A percentile compares a stretch with the other conserved stretches of the same genome.
These are phyloP conservation scores for Agrilus mali DNA, from an alignment of 2,888 invertebrate genomes.

Conservation along the genomic window DNA sequence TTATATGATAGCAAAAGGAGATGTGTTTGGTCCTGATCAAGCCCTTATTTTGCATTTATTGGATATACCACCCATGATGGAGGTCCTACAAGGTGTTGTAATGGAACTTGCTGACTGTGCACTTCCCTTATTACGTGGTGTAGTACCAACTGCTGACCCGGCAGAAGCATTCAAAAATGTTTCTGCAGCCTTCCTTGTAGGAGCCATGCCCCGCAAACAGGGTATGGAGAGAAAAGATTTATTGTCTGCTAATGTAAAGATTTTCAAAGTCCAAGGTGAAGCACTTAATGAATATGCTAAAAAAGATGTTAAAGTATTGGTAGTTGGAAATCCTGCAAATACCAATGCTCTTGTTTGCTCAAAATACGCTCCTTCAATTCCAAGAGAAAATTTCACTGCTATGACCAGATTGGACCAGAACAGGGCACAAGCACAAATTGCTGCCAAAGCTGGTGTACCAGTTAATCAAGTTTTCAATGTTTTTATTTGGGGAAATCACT, in stretches of 20 bases:
- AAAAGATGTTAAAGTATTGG: slow-evolving; percentile 87
- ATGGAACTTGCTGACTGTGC: slow-evolving; percentile 97
- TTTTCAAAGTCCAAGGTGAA: slow-evolving; percentile 94
- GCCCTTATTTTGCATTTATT: slow-evolving; percentile 78
- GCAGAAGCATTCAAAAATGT: slow-evolving; percentile 91
- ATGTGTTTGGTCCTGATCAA: slow-evolving; percentile 85
- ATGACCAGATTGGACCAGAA: slow-evolving; percentile 99
- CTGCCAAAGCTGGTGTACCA: slow-evolving; percentile 53
- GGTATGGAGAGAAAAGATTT: slow-evolving; percentile 99
- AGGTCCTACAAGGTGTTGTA: slow-evolving; percentile 92
- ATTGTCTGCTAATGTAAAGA: slow-evolving; percentile 92
- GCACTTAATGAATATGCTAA: slow-evolving; percentile 83
- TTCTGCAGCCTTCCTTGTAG: slow-evolving; percentile 92
- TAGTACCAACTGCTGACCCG: slow-evolving; percentile 79
- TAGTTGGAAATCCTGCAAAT: slow-evolving; percentile 99
- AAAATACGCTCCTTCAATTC: slow-evolving; percentile 91
- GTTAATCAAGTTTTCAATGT: slow-evolving; percentile 71
- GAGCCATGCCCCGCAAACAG: slow-evolving; percentile 93
- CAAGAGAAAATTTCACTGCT: slow-evolving; percentile 90
- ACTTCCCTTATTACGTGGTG: slow-evolving; percentile 70
- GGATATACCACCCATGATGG: slow-evolving; percentile 94
- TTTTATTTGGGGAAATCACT: slow-evolving; percentile 99
- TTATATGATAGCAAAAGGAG: slow-evolving; percentile 89
- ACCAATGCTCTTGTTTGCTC: slow-evolving; percentile 95
- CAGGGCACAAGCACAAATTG: slow-evolving; percentile 83